These are phyloP conservation scores for Cottoperca gobio DNA, from an alignment of 2,797 vertebrate species.

Conservation along the genomic window DNA sequence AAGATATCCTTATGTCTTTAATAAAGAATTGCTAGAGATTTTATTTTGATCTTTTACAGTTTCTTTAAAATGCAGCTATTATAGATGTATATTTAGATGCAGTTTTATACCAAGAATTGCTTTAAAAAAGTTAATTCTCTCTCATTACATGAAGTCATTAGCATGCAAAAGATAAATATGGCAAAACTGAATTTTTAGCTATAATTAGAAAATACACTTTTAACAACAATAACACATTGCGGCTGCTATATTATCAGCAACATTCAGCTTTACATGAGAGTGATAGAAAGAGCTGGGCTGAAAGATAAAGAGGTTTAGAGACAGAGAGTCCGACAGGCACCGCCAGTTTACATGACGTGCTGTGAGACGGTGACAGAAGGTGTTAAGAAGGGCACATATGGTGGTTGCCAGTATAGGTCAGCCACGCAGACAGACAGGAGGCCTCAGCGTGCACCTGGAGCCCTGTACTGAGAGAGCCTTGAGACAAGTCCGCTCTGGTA, in stretches of 20 bases:
- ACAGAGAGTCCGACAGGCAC: constrained; percentile 51
- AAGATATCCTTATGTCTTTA: neutral
- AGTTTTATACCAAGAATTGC: no score
- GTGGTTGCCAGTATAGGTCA: constrained; percentile 80
- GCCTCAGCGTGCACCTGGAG: constrained; percentile 77
- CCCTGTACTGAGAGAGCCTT: constrained; percentile 62
- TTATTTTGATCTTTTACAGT: neutral
- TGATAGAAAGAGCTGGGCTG: constrained; percentile 2
- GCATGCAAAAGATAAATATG: neutral
- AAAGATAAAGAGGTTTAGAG: constrained; percentile 32
- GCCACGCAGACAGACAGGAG: constrained; percentile 77
- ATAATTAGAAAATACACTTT: neutral
- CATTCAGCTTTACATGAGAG: neutral
- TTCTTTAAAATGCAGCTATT: neutral
- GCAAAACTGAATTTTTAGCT: neutral
- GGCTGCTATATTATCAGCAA: neutral
- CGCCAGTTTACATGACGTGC: constrained; percentile 40
- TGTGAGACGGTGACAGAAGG: constrained; percentile 82
- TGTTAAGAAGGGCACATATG: constrained; percentile 82
- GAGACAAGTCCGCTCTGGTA: constrained; percentile 39
- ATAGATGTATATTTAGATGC: neutral
- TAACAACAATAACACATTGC: neutral
- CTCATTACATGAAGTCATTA: neutral
- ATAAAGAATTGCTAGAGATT: neutral
- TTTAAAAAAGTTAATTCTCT: neutral